Evolutionary conservation across 2,888 invertebrate genomes (phyloP).

Genomic region (Phaonia tiefii): DNA sequence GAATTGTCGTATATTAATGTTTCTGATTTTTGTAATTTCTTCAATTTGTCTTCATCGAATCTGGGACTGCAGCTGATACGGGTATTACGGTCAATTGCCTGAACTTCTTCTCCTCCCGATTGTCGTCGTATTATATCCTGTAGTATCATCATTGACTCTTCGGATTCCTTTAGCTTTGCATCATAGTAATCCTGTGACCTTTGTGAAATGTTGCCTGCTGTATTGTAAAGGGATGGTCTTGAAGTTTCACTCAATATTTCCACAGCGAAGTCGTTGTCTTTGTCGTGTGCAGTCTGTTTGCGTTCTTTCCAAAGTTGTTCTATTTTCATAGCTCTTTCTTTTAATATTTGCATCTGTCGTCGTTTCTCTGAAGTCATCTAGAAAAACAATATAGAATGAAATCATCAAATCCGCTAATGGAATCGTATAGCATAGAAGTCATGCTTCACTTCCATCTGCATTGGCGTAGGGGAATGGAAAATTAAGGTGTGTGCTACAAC

Average conservation of each 20-base stretch:
- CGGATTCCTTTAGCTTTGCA: slow-evolving; percentile 31
- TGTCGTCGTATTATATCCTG: slow-evolving; percentile 37
- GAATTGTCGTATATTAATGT: slow-evolving; percentile 77
- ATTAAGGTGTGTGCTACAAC: too few relatives aligned
- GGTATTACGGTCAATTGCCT: slow-evolving; percentile 19
- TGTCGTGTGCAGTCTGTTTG: slow-evolving; percentile 3
- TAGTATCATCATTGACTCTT: slow-evolving; percentile 52
- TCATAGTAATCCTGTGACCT: slow-evolving; percentile 42
- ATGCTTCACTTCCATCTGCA: slow-evolving; percentile 57
- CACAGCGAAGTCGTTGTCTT: neutral
- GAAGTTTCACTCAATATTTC: slow-evolving; percentile 24
- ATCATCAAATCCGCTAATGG: too few relatives aligned
- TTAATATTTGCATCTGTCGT: slow-evolving; percentile 73
- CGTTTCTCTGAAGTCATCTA: slow-evolving; percentile 78
- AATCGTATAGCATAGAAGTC: slow-evolving; percentile 13
- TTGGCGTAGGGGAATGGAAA: too few relatives aligned
- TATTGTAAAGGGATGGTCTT: neutral
- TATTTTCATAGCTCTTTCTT: slow-evolving; percentile 72
- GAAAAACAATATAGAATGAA: slow-evolving; percentile 26
- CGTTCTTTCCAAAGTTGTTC: slow-evolving; percentile 70
- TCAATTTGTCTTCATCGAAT: slow-evolving; percentile 62
- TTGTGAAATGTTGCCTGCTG: slow-evolving; percentile 14
- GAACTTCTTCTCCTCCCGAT: slow-evolving; percentile 20
- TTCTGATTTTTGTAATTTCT: slow-evolving; percentile 74
- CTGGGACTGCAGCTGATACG: neutral